Conservation (phyloP, 2,113 vertebrate species). For the Carassius carassius region DNA sequence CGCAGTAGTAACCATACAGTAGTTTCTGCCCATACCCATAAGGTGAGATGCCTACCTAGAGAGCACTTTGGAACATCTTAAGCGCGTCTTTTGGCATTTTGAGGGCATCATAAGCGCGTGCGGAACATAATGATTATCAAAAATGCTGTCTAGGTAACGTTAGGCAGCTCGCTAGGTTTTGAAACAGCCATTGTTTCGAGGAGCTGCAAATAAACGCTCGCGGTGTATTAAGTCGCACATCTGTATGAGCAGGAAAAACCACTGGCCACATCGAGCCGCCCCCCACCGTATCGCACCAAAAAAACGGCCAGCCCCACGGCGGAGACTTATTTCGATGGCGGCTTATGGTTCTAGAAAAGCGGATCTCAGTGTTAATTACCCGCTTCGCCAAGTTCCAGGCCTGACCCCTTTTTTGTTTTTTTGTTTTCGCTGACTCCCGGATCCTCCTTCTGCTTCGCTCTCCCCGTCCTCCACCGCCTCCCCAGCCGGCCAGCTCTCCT, state of each 20-base stretch:
- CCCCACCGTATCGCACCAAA: slow-evolving; percentile 51
- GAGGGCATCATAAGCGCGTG: not conserved
- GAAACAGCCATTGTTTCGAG: slow-evolving; percentile 37
- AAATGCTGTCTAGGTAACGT: slow-evolving; percentile 22
- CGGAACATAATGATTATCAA: not conserved
- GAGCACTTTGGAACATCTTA: not conserved
- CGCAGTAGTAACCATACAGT: not conserved
- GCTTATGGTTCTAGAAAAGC: slow-evolving; percentile 63
- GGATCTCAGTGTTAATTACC: slow-evolving; percentile 74
- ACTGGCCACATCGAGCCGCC: not conserved
- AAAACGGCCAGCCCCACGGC: slow-evolving; percentile 51
- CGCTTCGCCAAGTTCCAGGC: slow-evolving; percentile 81
- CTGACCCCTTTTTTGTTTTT: slow-evolving; percentile 73
- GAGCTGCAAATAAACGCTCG: slow-evolving; percentile 44
- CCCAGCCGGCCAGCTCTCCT: slow-evolving; percentile 80
- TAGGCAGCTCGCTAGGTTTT: slow-evolving; percentile 45
- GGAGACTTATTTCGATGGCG: slow-evolving; percentile 47
- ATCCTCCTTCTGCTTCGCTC: slow-evolving; percentile 83
- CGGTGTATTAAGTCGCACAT: slow-evolving; percentile 66
- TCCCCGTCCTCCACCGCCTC: slow-evolving; percentile 79
- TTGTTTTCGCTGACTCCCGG: slow-evolving; percentile 78
- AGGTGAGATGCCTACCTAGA: not conserved
- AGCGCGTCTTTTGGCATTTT: not conserved
- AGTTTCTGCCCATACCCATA: not conserved
- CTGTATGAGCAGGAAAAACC: slow-evolving; percentile 60